Conservation (phyloP, 2,113 vertebrate species). For the Panthera uncia region DNA sequence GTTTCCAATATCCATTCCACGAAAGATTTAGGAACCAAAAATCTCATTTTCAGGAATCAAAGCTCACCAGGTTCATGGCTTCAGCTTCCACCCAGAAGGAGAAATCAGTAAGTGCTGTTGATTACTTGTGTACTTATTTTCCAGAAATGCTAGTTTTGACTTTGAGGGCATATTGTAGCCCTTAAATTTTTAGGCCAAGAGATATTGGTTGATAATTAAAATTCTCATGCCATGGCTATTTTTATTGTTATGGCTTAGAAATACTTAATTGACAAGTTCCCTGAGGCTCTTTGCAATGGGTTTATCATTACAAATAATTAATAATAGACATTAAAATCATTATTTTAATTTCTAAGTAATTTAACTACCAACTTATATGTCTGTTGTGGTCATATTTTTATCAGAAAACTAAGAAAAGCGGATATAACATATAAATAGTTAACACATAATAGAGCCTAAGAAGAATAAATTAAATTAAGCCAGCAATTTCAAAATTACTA, state of each 20-base stretch:
- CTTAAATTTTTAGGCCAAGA: background rate
- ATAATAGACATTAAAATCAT: background rate
- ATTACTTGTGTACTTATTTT: background rate
- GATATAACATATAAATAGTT: background rate
- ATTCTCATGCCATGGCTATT: background rate
- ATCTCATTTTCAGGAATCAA: background rate
- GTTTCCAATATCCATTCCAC: background rate
- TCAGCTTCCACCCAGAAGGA: background rate
- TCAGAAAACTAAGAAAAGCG: constrained; percentile 13
- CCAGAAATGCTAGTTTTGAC: background rate
- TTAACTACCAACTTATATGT: background rate
- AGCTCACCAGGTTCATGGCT: background rate
- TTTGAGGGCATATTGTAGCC: background rate
- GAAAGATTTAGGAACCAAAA: background rate
- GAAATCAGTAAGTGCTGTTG: constrained; percentile 1
- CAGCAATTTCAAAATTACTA: background rate
- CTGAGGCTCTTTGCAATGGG: background rate
- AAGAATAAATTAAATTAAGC: constrained; percentile 37
- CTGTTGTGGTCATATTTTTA: background rate
- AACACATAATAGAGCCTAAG: background rate
- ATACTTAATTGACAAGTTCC: constrained; percentile 19
- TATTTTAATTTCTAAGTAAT: constrained; percentile 52
- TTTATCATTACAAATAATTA: constrained; percentile 49
- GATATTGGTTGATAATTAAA: constrained; percentile 2
- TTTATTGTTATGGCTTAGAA: constrained; percentile 51